Base-by-base conservation (phyloP, 2,888 invertebrate genomes). In the Ormyrus pomaceus region DNA sequence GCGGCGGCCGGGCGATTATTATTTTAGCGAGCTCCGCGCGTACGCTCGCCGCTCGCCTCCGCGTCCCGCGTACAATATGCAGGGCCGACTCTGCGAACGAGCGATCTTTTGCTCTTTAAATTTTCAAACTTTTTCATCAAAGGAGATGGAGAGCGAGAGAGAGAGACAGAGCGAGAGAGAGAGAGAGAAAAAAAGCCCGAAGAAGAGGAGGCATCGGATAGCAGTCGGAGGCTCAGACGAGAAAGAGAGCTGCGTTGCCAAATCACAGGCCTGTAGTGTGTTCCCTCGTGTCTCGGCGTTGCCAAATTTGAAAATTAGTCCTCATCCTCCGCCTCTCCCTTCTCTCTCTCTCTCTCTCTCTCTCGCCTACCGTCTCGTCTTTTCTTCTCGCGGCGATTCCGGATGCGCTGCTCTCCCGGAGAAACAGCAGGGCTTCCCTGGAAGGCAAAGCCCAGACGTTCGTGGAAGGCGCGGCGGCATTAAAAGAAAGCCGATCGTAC, bases 231-330 rank as follows among this genome's bases (percentile, higher is more conserved):
- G 13, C 56, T 48, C n/a, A 68, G 75, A 75, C 62, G 62, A 74
- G 34, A 74, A 74, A 74, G 65, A 65, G 61, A 59, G 81, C 81
- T 68, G 71, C 64, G 81, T 81, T 81, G 81, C 81, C 81, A 81
- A 81, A 81, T 81, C 81, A 76, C 79, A 53, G 73, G 34, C 34
- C 34, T 34, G 34, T 34, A 34, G 34, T 34, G 34, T 34, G 68
- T 51, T 34, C 53, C 65, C 66, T 61, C 70, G 75, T 62, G 76
- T 46, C 62, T 59, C 81, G 75, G 76, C 76, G 81, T 81, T 81
- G 81, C 81, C 81, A 81, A 81, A 81, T 81, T 81, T 79, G 81
- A 81, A 81, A 81, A 81, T 79, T 81, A 81, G 77, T 77, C 75
- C 78, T 76, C 77, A 10, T 46, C 48, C 46, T 69, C 76, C 55